Evolutionary conservation across 2,888 invertebrate species (phyloP), one percentile per base, ranked within the genome.

Genomic region (Tricholauxania praeusta): DNA sequence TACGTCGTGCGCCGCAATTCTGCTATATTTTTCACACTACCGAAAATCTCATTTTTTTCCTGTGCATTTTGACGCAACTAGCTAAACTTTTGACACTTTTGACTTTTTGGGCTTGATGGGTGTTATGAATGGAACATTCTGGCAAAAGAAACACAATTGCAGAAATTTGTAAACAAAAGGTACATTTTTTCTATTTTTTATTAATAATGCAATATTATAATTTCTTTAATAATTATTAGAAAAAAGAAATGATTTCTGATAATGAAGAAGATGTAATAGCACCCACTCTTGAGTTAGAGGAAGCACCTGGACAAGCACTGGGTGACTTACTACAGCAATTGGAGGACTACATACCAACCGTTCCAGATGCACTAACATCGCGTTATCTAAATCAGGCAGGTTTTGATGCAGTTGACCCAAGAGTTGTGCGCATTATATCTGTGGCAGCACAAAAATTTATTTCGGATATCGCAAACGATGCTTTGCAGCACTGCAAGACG

Each of bases 361-460:
- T 85, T 80, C 98, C 99, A 0, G 99, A 99, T 88, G 94, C 97
- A 71, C 79, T 83, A 3, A 79, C 96, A 0, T 92, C 93, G 52
- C 93, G 95, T 85, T 97, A 95, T 85, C 89, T 98, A 78, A 93
- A 94, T 82, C 91, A 92, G 80, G 93, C 97, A 79, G 99, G 98
- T n/a, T 96, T 98, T 84, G 95, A 97, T 82, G 91, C 96, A 0
- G 92, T 94, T 72, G 99, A 99, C 88, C 96, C 98, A 0, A 91
- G 98, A 82, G 91, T 96, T 78, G 91, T 97, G 4, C 91, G 98
- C 1, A 89, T 99, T 48, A 93, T 99, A 75, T 97, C 98, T 0
- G 89, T 99, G 69, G 97, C 98, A 1, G 95, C 98, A 0, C 99
- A 99, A 86, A 99, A 99, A 87, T 99, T 98, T 83, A 93, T 99